Evolutionary conservation across 2,113 vertebrate genomes (phyloP).

Genomic region (Sylvilagus bachmani): DNA sequence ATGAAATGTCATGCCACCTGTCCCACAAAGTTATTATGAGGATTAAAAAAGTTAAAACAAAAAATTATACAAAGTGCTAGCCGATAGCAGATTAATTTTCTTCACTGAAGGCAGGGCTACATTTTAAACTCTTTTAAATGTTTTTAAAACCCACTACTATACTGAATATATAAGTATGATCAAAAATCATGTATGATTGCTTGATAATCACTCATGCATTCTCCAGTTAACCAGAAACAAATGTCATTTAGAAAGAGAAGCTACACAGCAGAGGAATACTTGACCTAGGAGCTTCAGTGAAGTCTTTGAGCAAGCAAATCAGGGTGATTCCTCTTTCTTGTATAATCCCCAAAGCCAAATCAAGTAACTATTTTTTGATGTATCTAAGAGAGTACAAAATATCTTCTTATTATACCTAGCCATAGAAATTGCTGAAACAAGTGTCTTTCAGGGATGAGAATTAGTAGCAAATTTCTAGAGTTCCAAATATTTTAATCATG

Average conservation of each 20-base stretch:
- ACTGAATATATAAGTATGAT: not conserved
- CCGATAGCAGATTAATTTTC: not conserved
- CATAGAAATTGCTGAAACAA: constrained; percentile 17
- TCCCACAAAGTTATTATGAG: not conserved
- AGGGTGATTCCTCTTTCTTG: not conserved
- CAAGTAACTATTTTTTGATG: not conserved
- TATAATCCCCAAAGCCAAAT: not conserved
- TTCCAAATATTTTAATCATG: constrained; percentile 30
- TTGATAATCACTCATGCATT: constrained; percentile 32
- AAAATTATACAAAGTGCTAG: not conserved
- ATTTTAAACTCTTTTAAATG: constrained; percentile 29
- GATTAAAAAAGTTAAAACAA: not conserved
- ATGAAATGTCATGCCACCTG: not conserved
- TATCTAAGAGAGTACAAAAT: constrained; percentile 5
- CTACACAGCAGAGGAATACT: not conserved
- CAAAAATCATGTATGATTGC: not conserved
- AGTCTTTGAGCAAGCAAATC: not conserved
- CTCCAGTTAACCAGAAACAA: constrained; percentile 32
- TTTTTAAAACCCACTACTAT: not conserved
- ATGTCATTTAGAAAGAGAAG: constrained; percentile 31
- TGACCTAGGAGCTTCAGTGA: not conserved
- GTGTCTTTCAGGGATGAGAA: constrained; percentile 35
- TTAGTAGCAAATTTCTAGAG: not conserved
- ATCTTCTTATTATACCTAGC: not conserved
- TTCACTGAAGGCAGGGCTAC: not conserved